Base-by-base conservation (phyloP, 1,140 invertebrate genomes). In the Onthophagus taurus region DNA sequence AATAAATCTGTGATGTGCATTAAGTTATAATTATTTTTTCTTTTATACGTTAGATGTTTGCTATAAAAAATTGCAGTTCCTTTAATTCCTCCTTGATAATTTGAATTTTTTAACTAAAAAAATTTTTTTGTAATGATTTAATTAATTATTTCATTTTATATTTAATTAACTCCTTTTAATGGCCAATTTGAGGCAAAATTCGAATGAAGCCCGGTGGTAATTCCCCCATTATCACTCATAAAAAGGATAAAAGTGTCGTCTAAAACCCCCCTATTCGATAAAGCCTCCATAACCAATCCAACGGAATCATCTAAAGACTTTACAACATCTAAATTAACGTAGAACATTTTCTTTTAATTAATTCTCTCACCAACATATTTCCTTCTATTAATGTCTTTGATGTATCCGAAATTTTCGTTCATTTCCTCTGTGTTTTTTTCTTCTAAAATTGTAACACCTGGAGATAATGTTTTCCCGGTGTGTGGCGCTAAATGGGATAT, bases 151-250 rank as follows among this genome's bases (percentile, higher is more conserved):
- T n/a, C n/a, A n/a, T n/a, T n/a, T n/a, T n/a, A 34, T 11, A 8
- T 9, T 13, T 17, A 13, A 47, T 38, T 69, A 68, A 86, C 81
- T 26, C 89, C 88, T 67, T 84, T 75, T 0, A 94, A 64, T 20
- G 90, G 90, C 72, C 77, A 91, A 69, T 94, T 94, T 14, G 84
- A 89, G 8, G 83, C 89, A 19, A 73, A 72, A 65, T 93, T 94
- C 19, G 66, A 59, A 52, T 82, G 76, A 42, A 76, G 64, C 13
- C 77, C 82, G 23, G 12, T 59, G 83, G 85, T 83, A 14, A 85
- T 78, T 0, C 81, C 88, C 1, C 89, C 89, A 59, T 89, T 89
- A 53, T 89, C 85, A 1, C 75, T 73, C 33, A 79, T 71, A 53
- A 87, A 87, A 6, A 85, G 49, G 9, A 89, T 72, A n/a, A 89